Evolutionary conservation across 2,888 invertebrate genomes (phyloP).

Genomic region (Microplitis deprimator): DNA sequence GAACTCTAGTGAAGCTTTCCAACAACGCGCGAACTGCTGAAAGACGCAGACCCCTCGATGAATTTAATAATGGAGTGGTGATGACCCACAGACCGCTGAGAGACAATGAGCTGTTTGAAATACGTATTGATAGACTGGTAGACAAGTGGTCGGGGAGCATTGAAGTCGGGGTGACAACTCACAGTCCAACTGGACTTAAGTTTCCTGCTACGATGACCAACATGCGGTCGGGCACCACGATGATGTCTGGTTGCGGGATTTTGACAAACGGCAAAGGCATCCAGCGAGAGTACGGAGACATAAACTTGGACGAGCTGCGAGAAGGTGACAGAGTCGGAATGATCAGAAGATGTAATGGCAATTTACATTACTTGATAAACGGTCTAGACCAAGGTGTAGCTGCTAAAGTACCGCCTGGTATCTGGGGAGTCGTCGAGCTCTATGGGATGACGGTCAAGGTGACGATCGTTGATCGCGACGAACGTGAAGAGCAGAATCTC

Average conservation of each 20-base stretch:
- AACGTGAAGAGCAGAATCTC: constrained; percentile 83
- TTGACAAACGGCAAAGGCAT: constrained; percentile 97
- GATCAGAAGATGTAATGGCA: constrained; percentile 87
- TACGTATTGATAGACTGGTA: constrained; percentile 91
- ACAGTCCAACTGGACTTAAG: constrained; percentile 89
- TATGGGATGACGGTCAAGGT: constrained; percentile 96
- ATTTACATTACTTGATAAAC: constrained; percentile 93
- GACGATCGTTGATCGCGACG: constrained; percentile 88
- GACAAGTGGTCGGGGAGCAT: constrained; percentile 97
- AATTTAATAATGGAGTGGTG: constrained; percentile 96
- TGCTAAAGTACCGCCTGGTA: constrained; percentile 82
- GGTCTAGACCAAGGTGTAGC: constrained; percentile 94
- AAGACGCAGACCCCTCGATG: constrained; percentile 88
- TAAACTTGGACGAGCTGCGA: constrained; percentile 92
- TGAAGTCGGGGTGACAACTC: constrained; percentile 94
- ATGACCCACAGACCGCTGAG: constrained; percentile 92
- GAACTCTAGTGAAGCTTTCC: constrained; percentile 88
- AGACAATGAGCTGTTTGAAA: constrained; percentile 94
- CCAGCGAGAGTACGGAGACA: constrained; percentile 91
- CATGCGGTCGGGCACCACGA: constrained; percentile 89
- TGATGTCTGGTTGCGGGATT: constrained; percentile 98
- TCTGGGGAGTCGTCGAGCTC: constrained; percentile 96
- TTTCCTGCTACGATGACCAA: constrained; percentile 99
- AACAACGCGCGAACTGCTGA: constrained; percentile 89
- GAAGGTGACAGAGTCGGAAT: constrained; percentile 94